These are phyloP conservation scores for Channa maculata DNA, from an alignment of 2,113 vertebrate genomes.

Conservation along the genomic window DNA sequence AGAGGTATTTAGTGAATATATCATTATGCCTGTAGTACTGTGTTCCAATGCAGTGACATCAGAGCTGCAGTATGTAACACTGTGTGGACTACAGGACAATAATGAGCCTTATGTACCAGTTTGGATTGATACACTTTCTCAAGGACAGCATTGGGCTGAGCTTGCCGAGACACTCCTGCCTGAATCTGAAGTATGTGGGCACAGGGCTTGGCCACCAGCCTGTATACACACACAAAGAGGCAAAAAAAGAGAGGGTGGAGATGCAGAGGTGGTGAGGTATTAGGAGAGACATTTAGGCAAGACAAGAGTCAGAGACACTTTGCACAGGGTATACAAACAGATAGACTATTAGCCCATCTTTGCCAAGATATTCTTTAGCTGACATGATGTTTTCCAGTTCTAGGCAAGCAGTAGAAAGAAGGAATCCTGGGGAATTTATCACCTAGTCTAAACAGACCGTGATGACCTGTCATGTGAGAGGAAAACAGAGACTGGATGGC, in stretches of 20 bases:
- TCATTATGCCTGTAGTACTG: slow-evolving; percentile 15
- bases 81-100: slow-evolving; percentile 40
- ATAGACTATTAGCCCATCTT: slow-evolving; percentile 11
- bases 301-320: slow-evolving; percentile 17
- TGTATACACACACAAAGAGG: slow-evolving; percentile 73
- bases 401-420: slow-evolving; percentile 10
- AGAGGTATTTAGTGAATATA: slow-evolving; percentile 16
- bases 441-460: slow-evolving; percentile 71
- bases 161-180: slow-evolving; percentile 84
- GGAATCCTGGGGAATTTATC: slow-evolving; percentile 70
- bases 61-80: background rate
- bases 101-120: slow-evolving; percentile 81
- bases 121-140: slow-evolving; percentile 93
- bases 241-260: slow-evolving; percentile 39
- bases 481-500: slow-evolving; percentile 17
- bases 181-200: slow-evolving; percentile 91
- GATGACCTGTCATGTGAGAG: slow-evolving; percentile 66
- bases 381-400: slow-evolving; percentile 23
- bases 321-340: slow-evolving; percentile 1
- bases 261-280: slow-evolving; percentile 48
- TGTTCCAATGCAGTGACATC: slow-evolving; percentile 14
- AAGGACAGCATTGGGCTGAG: slow-evolving; percentile 92
- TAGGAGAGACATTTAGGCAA: slow-evolving; percentile 39
- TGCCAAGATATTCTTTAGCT: slow-evolving; percentile 2
- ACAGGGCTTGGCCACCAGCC: slow-evolving; percentile 94